Conservation (phyloP, 2,888 invertebrate species). For the Amphipoea oculea region DNA sequence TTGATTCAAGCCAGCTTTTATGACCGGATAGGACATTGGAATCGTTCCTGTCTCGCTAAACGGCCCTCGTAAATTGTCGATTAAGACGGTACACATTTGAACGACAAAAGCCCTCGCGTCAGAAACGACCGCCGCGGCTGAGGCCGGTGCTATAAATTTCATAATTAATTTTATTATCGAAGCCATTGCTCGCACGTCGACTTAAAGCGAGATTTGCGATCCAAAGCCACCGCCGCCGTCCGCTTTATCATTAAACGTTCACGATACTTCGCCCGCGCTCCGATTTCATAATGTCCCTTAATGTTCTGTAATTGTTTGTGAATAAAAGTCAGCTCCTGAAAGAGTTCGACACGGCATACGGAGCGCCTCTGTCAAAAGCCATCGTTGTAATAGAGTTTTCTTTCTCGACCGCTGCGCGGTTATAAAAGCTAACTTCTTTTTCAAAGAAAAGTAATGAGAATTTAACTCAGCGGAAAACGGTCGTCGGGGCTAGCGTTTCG, state of each 20-base stretch:
- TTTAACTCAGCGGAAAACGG: constrained; percentile 88
- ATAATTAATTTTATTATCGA: constrained; percentile 88
- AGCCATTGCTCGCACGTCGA: constrained; percentile 84
- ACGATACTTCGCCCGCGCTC: constrained; percentile 78
- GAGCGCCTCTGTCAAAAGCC: constrained; percentile 81
- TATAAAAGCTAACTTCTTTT: constrained; percentile 87
- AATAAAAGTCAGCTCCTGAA: constrained; percentile 81
- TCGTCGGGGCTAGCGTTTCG: constrained; percentile 77
- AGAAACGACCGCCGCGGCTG: constrained; percentile 74
- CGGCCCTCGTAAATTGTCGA: constrained; percentile 82
- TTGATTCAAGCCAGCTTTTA: constrained; percentile 77
- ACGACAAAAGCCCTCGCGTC: constrained; percentile 79
- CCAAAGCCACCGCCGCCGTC: constrained; percentile 81
- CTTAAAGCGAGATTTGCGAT: constrained; percentile 86
- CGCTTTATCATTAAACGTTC: constrained; percentile 86
- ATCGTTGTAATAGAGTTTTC: constrained; percentile 87
- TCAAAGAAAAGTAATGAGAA: constrained; percentile 89
- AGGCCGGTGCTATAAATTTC: constrained; percentile 81
- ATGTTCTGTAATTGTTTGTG: constrained; percentile 83
- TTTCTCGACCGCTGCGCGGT: constrained; percentile 80
- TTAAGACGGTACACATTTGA: constrained; percentile 83
- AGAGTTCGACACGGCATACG: constrained; percentile 77
- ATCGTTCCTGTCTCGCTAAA: constrained; percentile 74
- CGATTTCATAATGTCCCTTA: constrained; percentile 80
- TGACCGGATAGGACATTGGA: constrained; percentile 72